Evolutionary conservation across 2,888 invertebrate genomes (phyloP).

Genomic region (Petrolisthes manimaculis): DNA sequence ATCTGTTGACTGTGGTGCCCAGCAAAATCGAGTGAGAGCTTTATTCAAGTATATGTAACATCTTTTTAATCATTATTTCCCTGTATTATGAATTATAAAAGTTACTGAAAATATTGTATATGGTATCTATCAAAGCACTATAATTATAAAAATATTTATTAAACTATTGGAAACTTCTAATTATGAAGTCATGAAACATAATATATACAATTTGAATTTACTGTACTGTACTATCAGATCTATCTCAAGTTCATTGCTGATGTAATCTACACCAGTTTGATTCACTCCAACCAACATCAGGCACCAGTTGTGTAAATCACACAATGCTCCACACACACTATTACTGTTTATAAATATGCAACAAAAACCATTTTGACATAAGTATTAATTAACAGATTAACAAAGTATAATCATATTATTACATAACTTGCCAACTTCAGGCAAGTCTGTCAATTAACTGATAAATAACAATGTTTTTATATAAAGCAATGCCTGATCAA

Average conservation of each 20-base stretch:
- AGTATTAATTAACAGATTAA: background rate
- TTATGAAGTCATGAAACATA: background rate
- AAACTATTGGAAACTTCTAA: background rate
- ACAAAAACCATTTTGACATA: background rate
- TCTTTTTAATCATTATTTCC: too few relatives aligned
- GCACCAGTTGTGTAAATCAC: background rate
- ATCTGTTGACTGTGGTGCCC: too few relatives aligned
- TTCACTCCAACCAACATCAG: too few relatives aligned
- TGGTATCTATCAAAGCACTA: too few relatives aligned
- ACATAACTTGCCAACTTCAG: background rate
- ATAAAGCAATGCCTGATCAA: background rate
- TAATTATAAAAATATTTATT: conserved; percentile 2
- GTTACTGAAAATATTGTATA: too few relatives aligned
- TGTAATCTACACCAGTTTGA: too few relatives aligned
- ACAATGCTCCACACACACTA: background rate
- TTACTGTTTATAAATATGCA: background rate
- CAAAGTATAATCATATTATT: background rate
- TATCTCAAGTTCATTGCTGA: background rate
- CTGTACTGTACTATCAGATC: conserved; percentile 8
- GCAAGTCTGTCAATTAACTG: background rate
- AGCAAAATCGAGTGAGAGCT: too few relatives aligned
- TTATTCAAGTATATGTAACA: too few relatives aligned
- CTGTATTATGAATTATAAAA: too few relatives aligned
- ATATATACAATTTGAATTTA: background rate
- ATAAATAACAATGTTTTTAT: background rate